Evolutionary conservation across 2,113 vertebrate genomes (phyloP).

Genomic region (Larimichthys polyactis): DNA sequence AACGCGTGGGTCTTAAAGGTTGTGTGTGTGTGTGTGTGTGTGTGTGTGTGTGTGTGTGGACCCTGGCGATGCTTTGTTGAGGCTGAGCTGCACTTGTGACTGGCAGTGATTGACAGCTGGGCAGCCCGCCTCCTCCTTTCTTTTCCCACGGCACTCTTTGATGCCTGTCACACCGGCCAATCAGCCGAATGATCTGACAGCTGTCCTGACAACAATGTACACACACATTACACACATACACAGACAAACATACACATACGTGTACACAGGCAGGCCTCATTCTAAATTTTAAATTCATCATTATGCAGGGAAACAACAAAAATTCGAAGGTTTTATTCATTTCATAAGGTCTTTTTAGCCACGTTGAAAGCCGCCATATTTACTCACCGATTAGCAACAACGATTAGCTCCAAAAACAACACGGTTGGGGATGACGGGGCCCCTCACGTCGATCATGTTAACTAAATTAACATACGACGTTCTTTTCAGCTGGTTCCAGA

Average conservation of each 20-base stretch:
- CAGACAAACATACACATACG: conserved; percentile 44
- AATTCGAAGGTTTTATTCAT: background rate
- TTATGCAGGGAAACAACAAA: background rate
- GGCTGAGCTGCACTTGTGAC: conserved; percentile 65
- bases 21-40: conserved; percentile 46
- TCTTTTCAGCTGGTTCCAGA: conserved; percentile 44
- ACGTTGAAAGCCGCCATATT: conserved; percentile 62
- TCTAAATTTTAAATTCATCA: background rate
- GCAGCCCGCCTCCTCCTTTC: conserved; percentile 79
- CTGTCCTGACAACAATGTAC: conserved; percentile 46
- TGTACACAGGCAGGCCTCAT: background rate
- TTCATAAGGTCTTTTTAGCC: too few relatives aligned
- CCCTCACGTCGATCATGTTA: conserved; percentile 48
- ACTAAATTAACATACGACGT: conserved; percentile 56
- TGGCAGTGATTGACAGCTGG: conserved; percentile 88
- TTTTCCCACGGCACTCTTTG: conserved; percentile 81
- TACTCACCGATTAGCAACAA: conserved; percentile 83
- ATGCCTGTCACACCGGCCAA: conserved; percentile 87
- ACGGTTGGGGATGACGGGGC: conserved; percentile 46
- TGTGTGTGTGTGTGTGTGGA: conserved; percentile 47
- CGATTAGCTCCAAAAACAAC: conserved; percentile 76
- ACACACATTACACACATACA: conserved; percentile 30
- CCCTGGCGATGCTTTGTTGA: conserved; percentile 81
- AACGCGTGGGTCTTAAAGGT: conserved; percentile 29
- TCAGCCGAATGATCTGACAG: conserved; percentile 84